Base-by-base conservation (phyloP, 1,140 invertebrate species). In the Uloborus diversus region DNA sequence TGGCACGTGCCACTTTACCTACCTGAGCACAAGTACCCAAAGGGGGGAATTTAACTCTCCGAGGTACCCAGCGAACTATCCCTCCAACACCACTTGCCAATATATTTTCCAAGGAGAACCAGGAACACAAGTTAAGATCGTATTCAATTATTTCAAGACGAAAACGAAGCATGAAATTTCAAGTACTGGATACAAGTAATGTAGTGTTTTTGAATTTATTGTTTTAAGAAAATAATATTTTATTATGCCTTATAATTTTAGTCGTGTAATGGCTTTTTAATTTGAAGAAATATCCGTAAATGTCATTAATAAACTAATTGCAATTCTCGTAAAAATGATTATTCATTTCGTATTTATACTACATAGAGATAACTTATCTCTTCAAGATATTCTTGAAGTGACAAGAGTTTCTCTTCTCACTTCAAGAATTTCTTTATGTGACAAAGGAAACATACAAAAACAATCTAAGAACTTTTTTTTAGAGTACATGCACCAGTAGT, bases 21-120 rank as follows among this genome's bases (percentile, higher is more conserved):
- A 98, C 88, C 90, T 91, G 70, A 97, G 95, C 86, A 91, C 91
- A 79, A 93, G 92, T 51, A 90, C 91, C 82, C 96, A 96, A 86
- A 90, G 90, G 62, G 96, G 96, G 20, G 93, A 95, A 83, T 95
- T 98, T 86, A 98, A 98, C 87, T 97, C 96, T 20, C 97, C 97
- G 13, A 91, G 96, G 51, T 95, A 97, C 90, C 96, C 96, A 83
- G 93, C 93, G 84, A 96, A 96, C 88, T 98, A 98, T 90, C 96
- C 96, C 61, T 94, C 94, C 83, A 92, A 93, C 84, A 95, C 93
- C 32, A 94, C 94, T 88, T 99, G 97, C 89, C 94, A 93, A 53
- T 99, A 96, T 88, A 90, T 93, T 82, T 96, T 98, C 87, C 76
- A 84, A 49, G 92, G 93, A 61, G 92, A 92, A 78, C 92, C 92